Base-by-base conservation (phyloP, 2,797 vertebrate genomes). In the Pipistrellus pipistrellus region DNA sequence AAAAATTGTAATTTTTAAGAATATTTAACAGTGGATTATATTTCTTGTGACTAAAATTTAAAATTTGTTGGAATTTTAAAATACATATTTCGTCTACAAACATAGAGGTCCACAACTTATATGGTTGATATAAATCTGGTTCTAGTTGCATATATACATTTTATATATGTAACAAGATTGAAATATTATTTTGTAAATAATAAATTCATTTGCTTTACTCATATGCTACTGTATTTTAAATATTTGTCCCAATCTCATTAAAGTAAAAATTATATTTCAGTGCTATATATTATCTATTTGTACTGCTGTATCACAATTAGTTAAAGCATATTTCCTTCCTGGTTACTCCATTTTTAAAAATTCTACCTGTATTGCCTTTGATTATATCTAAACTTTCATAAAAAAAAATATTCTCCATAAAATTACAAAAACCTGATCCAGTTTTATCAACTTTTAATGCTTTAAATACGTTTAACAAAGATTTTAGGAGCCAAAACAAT, bases 41-140 rank as follows among this genome's bases (percentile, higher is more conserved):
- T 83, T 62, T 55, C 69, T 57, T 30, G 25, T 95, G 11, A 38
- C 18, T 18, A 71, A 75, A 82, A 51, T 83, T 1, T 62, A 32
- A 88, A 71, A 78, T 6, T 88, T 55, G 5, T 64, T 78, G 21
- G n/a, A 90, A 85, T 23, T 88, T 92, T 8, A 48, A 73, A 91
- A 81, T 77, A 71, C 25, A 66, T 83, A 64, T 53, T 11, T 25
- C 75, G 4, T 32, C 1, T 1, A 71, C 5, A 91, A 85, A 81
- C n/a, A 75, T 20, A 91, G 11, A 53, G 8, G 4, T 0, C 30
- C 1, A 55, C 3, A 41, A 62, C 8, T 46, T 88, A 35, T 30
- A 8, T 57, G 18, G 0, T 9, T 51, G 15, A 38, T 44, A 17
- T 27, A 57, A 75, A 86, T 0, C 32, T 77, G 11, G 11, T 66